These are phyloP conservation scores for Rhinoderma darwinii DNA, from an alignment of 2,113 vertebrate species.

Conservation along the genomic window DNA sequence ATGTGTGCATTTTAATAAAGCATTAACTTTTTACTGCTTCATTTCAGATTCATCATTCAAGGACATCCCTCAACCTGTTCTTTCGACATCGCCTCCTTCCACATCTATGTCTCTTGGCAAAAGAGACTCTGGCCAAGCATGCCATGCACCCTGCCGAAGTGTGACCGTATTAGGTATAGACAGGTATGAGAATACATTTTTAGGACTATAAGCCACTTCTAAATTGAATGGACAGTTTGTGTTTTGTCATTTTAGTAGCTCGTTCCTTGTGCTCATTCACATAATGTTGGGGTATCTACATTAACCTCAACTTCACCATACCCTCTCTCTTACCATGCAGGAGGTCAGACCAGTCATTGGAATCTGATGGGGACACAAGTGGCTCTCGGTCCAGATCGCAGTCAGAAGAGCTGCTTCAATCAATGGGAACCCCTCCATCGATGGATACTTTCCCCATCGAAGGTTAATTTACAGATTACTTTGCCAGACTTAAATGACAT, in stretches of 20 bases:
- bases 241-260: neutral
- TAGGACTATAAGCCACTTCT: neutral
- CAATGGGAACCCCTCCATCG: constrained; percentile 79
- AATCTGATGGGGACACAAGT: constrained; percentile 75
- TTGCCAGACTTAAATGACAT: neutral
- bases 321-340: constrained; percentile 52
- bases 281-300: too few species aligned
- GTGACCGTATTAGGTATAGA: constrained; percentile 74
- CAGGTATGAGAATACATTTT: constrained; percentile 71
- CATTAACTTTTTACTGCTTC: neutral
- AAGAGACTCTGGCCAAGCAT: constrained; percentile 71
- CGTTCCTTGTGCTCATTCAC: neutral
- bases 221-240: neutral
- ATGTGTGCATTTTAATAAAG: neutral
- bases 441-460: constrained; percentile 82
- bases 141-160: constrained; percentile 73
- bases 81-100: constrained; percentile 66
- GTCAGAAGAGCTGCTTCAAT: constrained; percentile 82
- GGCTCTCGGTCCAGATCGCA: constrained; percentile 73
- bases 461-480: constrained; percentile 71
- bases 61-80: constrained; percentile 71
- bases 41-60: constrained; percentile 82
- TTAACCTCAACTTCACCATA: neutral
- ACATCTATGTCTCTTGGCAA: constrained; percentile 76
- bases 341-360: constrained; percentile 68